These are phyloP conservation scores for Tiphia femorata DNA, from an alignment of 2,888 invertebrate genomes.

Conservation along the genomic window DNA sequence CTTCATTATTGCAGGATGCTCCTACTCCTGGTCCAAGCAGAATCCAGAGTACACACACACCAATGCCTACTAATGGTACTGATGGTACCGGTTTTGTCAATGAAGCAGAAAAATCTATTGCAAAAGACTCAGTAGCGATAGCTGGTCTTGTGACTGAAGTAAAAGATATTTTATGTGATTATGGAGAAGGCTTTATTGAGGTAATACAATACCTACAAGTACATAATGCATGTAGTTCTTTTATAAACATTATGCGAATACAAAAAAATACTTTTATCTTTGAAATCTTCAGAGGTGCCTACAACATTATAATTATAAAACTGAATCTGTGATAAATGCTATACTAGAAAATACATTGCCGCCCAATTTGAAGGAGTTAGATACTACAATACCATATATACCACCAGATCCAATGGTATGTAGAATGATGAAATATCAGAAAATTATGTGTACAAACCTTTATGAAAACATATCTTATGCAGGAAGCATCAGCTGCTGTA, in stretches of 20 bases:
- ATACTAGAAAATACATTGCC: slow-evolving; percentile 83
- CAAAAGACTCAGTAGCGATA: slow-evolving; percentile 51
- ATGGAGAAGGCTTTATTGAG: slow-evolving; percentile 81
- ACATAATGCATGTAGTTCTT: not conserved
- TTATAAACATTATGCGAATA: not conserved
- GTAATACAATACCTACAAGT: slow-evolving; percentile 57
- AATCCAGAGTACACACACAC: slow-evolving; percentile 19
- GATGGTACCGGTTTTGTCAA: slow-evolving; percentile 5
- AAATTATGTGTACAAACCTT: not conserved
- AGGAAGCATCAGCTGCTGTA: slow-evolving; percentile 46
- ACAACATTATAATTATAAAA: slow-evolving; percentile 81
- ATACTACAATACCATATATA: slow-evolving; percentile 74
- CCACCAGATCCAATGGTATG: slow-evolving; percentile 74
- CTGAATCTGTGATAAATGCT: slow-evolving; percentile 85
- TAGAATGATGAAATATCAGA: slow-evolving; percentile 1
- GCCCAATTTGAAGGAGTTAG: slow-evolving; percentile 66
- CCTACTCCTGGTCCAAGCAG: slow-evolving; percentile 42
- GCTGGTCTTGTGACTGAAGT: slow-evolving; percentile 74
- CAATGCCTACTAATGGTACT: slow-evolving; percentile 4
- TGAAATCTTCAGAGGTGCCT: slow-evolving; percentile 80
- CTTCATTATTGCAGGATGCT: slow-evolving; percentile 29
- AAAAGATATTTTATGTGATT: slow-evolving; percentile 83
- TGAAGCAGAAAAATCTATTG: not conserved
- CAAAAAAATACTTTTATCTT: slow-evolving; percentile 1
- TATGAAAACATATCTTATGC: not conserved